Percentiles rank a stretch among this genome's conserved stretches.
Conservation (phyloP, 2,888 invertebrate species). For the Aphidoletes aphidimyza region DNA sequence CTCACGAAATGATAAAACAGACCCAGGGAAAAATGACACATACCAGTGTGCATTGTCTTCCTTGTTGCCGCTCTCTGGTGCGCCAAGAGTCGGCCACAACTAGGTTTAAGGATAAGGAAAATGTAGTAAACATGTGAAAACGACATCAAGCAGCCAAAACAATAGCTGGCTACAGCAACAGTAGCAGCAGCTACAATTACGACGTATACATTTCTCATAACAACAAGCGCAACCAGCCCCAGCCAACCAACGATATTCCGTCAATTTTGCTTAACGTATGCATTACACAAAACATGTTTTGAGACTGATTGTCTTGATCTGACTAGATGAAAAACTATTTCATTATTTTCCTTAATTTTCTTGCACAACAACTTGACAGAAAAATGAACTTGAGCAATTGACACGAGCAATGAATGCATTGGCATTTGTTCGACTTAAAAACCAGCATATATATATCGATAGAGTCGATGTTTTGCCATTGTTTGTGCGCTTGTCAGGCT, state of each 20-base stretch:
- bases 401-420: background rate
- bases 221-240: background rate
- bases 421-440: background rate
- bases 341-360: conserved; percentile 40
- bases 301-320: conserved; percentile 37
- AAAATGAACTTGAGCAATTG: background rate
- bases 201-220: background rate
- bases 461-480: background rate
- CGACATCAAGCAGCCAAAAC: conserved; percentile 13
- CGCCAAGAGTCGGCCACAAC: background rate
- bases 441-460: background rate
- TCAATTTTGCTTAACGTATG: background rate
- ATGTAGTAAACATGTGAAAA: background rate
- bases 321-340: conserved; percentile 8
- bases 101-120: conserved; percentile 27
- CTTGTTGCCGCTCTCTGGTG: background rate
- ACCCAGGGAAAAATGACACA: conserved; percentile 34
- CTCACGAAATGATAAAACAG: conserved; percentile 19
- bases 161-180: background rate
- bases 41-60: background rate
- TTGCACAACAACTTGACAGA: conserved; percentile 14
- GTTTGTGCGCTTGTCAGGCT: too few species aligned
- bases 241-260: background rate
- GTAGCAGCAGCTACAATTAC: background rate
- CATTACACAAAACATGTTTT: conserved; percentile 4